Conservation (phyloP, 2,797 vertebrate species). For the Pangasius macronema region DNA sequence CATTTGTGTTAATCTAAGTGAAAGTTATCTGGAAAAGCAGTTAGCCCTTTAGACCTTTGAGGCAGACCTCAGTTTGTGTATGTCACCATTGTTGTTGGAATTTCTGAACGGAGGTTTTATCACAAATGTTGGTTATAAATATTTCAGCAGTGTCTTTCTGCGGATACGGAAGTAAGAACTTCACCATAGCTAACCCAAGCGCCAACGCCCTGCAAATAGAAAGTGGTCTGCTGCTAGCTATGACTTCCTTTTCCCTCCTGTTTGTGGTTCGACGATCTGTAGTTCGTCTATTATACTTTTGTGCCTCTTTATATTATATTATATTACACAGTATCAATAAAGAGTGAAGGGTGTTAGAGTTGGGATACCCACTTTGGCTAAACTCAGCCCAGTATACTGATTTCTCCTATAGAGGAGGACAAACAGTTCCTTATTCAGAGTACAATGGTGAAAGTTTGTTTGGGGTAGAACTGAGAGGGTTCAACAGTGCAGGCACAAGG, state of each 20-base stretch:
- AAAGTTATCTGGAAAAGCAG: conserved; percentile 47
- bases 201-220: conserved; percentile 49
- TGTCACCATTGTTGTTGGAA: background rate
- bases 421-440: conserved; percentile 17
- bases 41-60: conserved; percentile 15
- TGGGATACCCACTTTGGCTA: background rate
- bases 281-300: conserved; percentile 31
- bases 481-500: conserved; percentile 22
- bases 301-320: conserved; percentile 10
- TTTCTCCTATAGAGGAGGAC: background rate
- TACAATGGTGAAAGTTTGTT: background rate
- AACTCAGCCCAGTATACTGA: background rate
- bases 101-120: background rate
- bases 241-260: conserved; percentile 44
- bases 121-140: background rate
- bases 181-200: background rate
- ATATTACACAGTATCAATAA: background rate
- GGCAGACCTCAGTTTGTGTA: background rate
- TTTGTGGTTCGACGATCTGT: conserved; percentile 33
- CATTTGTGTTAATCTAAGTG: conserved; percentile 9
- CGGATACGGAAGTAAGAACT: conserved; percentile 48
- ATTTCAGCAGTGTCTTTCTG: background rate
- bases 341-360: background rate
- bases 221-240: conserved; percentile 28
- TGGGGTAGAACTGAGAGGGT: conserved; percentile 9